Base-by-base conservation (phyloP, 2,113 vertebrate genomes). In the Pongo pygmaeus region DNA sequence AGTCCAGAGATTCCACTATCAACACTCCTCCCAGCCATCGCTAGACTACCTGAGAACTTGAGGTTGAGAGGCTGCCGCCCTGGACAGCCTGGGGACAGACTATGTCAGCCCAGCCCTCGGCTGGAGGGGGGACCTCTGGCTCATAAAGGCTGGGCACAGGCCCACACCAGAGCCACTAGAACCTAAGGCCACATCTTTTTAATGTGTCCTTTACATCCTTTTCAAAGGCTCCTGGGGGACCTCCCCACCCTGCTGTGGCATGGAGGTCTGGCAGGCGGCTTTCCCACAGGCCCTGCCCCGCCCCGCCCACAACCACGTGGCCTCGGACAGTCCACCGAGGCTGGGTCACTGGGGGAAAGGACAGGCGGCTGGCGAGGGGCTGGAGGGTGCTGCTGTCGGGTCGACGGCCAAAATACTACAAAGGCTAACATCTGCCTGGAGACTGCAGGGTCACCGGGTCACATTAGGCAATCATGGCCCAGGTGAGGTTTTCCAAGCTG, bases 281-380 rank as follows among this genome's bases (percentile, higher is more conserved):
- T 50, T 46, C 13, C 46, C 46, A 1, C 12, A 22, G 27, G 14
- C 40, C 32, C 50, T 11, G 8, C 25, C 48, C 67, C 13, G 8
- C 6, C 1, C 3, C 13, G 16, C 43, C 23, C 2, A 18, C 27
- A 10, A 72, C 78, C 16, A 27, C 0, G 10, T 52, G 78, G 67
- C 43, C 75, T 93, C 0, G 0, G 67, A 20, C 43, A n/a, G 78
- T 27, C 61, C 22, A 43, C 43, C 32, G 16, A 40, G 20, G 61
- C 25, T 13, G 0, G 64, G 91, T 75, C 79, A 92, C 8, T 59
- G 25, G 84, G 50, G 75, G 48, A 79, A 70, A 92, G 48, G 48
- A 57, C 35, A 84, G 38, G 8, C 12, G 2, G 0, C 8, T n/a
- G 48, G 4, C 1, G 0, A 52, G 35, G 55, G 8, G 50, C 61